Base-by-base conservation (phyloP, 2,113 vertebrate species). In the Cairina moschata region DNA sequence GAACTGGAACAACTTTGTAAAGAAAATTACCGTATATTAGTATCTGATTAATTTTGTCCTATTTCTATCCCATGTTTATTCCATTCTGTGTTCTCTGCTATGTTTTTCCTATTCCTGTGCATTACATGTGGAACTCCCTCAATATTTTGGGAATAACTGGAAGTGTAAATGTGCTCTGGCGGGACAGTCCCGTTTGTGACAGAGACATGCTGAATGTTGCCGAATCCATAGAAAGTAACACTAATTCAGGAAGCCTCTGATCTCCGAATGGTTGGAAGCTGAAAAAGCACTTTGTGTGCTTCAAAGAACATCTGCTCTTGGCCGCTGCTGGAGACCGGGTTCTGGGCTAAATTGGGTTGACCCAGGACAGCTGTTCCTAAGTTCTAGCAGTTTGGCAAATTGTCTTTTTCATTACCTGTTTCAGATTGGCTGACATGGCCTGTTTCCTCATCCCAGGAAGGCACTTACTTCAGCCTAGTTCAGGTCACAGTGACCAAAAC, bases 351-450 rank as follows among this genome's bases (percentile, higher is more conserved):
- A 4, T 3, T 40, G 55, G 3, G 8, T 6, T 90, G 40, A 32
- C 50, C 36, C 31, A 81, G 50, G 22, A 36, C 52, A 74, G 13
- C n/a, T 66, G 60, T 58, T 78, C n/a, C 44, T 21, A 17, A 0
- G 0, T 7, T 54, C 29, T n/a, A 69, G 48, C 6, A 2, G 0
- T 23, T 62, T 77, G 31, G 2, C 32, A 65, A 68, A 28, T 71
- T 63, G 25, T 15, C 52, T 59, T 38, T 84, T 17, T 67, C 2
- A 3, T 68, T 66, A 34, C n/a, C 52, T 59, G 21, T 44, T 83
- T 58, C 4, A 40, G 6, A 46, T 17, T 62, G 63, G 23, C 67
- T 76, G 67, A 16, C 15, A 18, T 20, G 17, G 32, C 36, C 20
- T 68, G 13, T 73, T 80, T 38, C 54, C 48, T 83, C 63, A 8